phyloP scores from a whole-genome alignment of 1,140 invertebrate genomes.

The Choristoneura fumiferana region DNA sequence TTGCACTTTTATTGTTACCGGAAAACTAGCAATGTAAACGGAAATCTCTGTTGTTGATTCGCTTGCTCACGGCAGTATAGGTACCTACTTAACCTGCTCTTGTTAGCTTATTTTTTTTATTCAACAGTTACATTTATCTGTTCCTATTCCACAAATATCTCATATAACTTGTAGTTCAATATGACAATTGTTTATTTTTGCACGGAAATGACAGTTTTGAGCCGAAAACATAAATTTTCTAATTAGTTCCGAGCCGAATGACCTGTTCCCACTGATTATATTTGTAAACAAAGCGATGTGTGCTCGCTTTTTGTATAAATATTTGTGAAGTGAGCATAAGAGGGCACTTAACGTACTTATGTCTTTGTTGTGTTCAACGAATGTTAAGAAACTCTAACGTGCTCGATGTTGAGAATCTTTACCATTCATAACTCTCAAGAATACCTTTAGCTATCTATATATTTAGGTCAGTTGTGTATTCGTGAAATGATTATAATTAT shows the following conservation, averaged over 20 bases:
- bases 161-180: no score
- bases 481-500: no score
- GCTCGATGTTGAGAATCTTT: background rate
- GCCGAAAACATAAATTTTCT: no score
- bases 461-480: no score
- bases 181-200: no score
- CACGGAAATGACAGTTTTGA: no score
- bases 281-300: constrained; percentile 47
- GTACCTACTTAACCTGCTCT: constrained; percentile 21
- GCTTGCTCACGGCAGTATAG: background rate
- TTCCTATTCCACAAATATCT: no score
- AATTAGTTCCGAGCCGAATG: constrained; percentile 4
- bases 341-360: constrained; percentile 54
- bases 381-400: constrained; percentile 23
- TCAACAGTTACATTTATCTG: constrained; percentile 23
- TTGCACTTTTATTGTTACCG: constrained; percentile 48
- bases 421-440: no score
- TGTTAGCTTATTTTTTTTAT: no score
- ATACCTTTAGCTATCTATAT: no score
- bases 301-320: constrained; percentile 48
- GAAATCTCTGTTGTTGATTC: constrained; percentile 43
- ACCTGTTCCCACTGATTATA: constrained; percentile 54
- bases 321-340: constrained; percentile 58
- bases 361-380: constrained; percentile 51
- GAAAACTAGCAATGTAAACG: constrained; percentile 48